A percentile compares a stretch with the other conserved stretches of the same genome.
phyloP scores from a whole-genome alignment of 2,113 vertebrate species.

The Xiphophorus hellerii region DNA sequence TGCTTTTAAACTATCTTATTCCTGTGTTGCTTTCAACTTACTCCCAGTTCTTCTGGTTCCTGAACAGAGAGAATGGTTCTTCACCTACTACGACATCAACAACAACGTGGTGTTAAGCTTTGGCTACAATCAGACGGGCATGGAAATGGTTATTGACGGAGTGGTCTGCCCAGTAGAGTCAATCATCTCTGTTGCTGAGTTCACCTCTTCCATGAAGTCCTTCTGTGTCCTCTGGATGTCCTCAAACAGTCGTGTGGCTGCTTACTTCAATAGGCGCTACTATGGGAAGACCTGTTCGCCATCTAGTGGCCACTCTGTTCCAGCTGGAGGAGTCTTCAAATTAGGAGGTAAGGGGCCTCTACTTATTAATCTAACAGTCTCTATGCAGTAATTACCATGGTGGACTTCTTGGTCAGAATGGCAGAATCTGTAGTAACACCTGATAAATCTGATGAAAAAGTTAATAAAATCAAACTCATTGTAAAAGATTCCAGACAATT shows the following conservation, averaged over 20 bases:
- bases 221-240: constrained; percentile 86
- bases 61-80: constrained; percentile 80
- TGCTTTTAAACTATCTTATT: no score
- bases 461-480: no score
- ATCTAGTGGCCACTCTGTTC: constrained; percentile 68
- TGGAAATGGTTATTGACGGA: constrained; percentile 73
- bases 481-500: no score
- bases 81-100: constrained; percentile 78
- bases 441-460: no score
- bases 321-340: constrained; percentile 78
- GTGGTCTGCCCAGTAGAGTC: constrained; percentile 77
- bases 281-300: constrained; percentile 65
- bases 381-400: no score
- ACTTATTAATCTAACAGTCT: neutral
- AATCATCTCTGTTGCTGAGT: constrained; percentile 68
- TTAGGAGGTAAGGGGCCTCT: constrained; percentile 73
- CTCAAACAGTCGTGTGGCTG: constrained; percentile 62
- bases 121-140: constrained; percentile 64
- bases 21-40: no score
- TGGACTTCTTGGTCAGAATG: no score
- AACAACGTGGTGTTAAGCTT: constrained; percentile 75
- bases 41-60: neutral
- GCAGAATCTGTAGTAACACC: no score
- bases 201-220: constrained; percentile 82
- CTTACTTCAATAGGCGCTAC: constrained; percentile 77